Percentiles rank a stretch among this genome's conserved stretches.
These are phyloP conservation scores for Caenorhabditis imperialis DNA, from an alignment of 2,888 invertebrate genomes.

Conservation along the genomic window DNA sequence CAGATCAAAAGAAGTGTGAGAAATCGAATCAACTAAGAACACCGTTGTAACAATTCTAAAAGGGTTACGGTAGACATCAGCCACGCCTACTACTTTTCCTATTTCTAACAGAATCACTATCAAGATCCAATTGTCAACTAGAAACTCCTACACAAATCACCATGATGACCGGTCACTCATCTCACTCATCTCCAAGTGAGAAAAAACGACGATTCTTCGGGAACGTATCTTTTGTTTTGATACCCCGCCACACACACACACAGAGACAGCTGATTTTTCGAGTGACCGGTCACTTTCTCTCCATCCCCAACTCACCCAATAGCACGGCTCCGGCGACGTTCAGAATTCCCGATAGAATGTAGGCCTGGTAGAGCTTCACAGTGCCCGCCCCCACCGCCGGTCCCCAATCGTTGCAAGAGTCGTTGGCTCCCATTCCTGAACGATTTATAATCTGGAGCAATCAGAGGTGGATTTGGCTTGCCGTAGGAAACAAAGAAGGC, in stretches of 20 bases:
- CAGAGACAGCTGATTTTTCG: slow-evolving; percentile 33
- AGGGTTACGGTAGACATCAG: too few relatives aligned
- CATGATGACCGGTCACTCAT: too few relatives aligned
- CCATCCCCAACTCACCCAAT: slow-evolving; percentile 81
- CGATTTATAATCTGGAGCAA: background rate
- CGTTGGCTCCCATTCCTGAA: slow-evolving; percentile 65
- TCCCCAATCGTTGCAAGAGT: slow-evolving; percentile 70
- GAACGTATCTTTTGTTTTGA: background rate
- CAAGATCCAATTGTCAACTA: too few relatives aligned
- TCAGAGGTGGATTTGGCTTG: background rate
- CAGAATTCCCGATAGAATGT: slow-evolving; percentile 93
- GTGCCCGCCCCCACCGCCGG: slow-evolving; percentile 69
- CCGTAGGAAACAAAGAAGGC: slow-evolving; percentile 68
- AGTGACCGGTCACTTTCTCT: background rate
- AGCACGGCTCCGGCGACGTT: slow-evolving; percentile 95
- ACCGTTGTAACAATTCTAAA: too few relatives aligned
- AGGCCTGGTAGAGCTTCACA: slow-evolving; percentile 83
- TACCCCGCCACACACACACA: background rate
- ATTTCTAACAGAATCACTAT: too few relatives aligned
- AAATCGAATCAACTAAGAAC: too few relatives aligned
- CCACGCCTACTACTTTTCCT: too few relatives aligned
- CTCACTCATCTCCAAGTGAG: too few relatives aligned
- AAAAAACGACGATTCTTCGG: slow-evolving; percentile 4
- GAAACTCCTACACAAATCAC: slow-evolving; percentile 1
- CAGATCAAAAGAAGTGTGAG: too few relatives aligned